A percentile compares a stretch with the other conserved stretches of the same genome.
These are phyloP conservation scores for Diplosoma virens DNA, from an alignment of 23 tunicate species.

Conservation along the genomic window DNA sequence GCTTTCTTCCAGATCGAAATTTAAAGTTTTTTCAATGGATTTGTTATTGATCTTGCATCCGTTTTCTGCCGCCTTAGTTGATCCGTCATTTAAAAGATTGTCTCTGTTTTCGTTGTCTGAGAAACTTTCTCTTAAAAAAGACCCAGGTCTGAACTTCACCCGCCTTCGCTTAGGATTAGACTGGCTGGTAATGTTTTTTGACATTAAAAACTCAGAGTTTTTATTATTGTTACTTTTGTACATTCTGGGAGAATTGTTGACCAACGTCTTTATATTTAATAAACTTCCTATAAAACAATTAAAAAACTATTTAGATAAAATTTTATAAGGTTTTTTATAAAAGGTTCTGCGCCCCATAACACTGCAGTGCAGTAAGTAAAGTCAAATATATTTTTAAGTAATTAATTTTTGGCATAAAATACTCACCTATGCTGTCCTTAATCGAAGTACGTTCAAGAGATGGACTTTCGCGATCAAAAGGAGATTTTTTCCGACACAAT, in stretches of 20 bases:
- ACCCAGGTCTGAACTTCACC: neutral
- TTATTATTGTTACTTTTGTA: neutral
- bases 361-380: too few species aligned
- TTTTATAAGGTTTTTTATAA: neutral
- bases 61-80: too few species aligned
- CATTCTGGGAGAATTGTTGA: neutral
- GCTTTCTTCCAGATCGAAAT: conserved; percentile 1
- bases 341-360: too few species aligned
- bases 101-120: too few species aligned
- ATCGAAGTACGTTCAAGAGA: neutral
- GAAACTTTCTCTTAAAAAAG: neutral
- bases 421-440: conserved; percentile 10
- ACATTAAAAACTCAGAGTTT: too few species aligned
- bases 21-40: neutral
- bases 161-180: neutral
- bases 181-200: too few species aligned
- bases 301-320: neutral
- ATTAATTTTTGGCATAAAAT: too few species aligned
- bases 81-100: too few species aligned
- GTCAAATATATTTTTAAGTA: too few species aligned
- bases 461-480: neutral
- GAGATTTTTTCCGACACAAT: conserved; percentile 2
- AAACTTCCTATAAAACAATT: conserved; percentile 1
- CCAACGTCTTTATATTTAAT: conserved; percentile 7
- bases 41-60: too few species aligned